phyloP scores from a whole-genome alignment of 2,888 invertebrate species.

The Electrophaes corylata region DNA sequence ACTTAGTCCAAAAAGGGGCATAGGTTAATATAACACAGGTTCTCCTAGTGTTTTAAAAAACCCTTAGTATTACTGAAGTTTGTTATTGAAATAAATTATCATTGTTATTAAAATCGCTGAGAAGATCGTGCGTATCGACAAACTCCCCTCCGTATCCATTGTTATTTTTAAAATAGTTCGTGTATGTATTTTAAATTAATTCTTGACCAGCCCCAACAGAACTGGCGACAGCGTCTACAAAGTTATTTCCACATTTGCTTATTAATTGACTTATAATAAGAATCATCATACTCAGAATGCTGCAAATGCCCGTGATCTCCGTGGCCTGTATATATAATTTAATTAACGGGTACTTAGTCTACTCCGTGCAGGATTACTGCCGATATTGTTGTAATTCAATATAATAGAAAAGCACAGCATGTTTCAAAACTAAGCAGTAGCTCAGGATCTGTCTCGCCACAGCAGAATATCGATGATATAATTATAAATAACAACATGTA shows the following conservation, averaged over 20 bases:
- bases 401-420: constrained; percentile 36
- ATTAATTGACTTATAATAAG: constrained; percentile 10
- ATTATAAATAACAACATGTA: no score
- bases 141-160: no score
- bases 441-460: not conserved
- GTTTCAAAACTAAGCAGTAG: not conserved
- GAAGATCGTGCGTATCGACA: no score
- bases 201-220: constrained; percentile 15
- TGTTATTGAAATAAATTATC: no score
- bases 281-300: constrained; percentile 13
- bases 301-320: constrained; percentile 26
- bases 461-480: no score
- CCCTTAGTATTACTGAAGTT: no score
- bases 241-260: constrained; percentile 7
- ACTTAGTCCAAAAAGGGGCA: no score
- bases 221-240: not conserved
- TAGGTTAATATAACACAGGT: no score
- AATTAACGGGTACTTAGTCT: constrained; percentile 20
- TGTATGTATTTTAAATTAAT: no score
- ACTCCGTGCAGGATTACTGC: constrained; percentile 15
- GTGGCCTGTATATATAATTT: constrained; percentile 23
- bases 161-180: no score
- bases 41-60: no score
- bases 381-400: constrained; percentile 43
- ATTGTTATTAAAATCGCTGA: no score